Evolutionary conservation across 2,113 vertebrate species (phyloP), one percentile per base, ranked within the genome.

Genomic region (Pagrus major): DNA sequence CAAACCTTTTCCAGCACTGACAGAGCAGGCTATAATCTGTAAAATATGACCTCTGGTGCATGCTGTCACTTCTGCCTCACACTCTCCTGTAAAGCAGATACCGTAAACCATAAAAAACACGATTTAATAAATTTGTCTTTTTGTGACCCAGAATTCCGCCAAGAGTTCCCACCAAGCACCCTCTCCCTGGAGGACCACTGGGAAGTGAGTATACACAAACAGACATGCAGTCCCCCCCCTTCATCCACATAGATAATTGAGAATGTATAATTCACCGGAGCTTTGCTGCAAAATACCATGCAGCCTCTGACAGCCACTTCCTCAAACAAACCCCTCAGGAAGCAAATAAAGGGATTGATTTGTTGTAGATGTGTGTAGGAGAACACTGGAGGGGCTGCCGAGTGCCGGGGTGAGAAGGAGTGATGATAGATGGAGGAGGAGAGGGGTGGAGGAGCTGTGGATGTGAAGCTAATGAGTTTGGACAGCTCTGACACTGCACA

Each of bases 171-270:
- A 98, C 73, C 97, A 98, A 94, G 97, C 96, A 64, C 96, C 97
- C 37, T 99, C 98, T 88, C 97, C 98, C 44, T 98, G 97, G 98
- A 96, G 97, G 81, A 94, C 95, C 90, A 99, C 97, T 89, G 97
- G 96, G 95, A 99, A 99, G 98, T 99, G 95, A 96, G 98, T 98
- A 93, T 86, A 85, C 90, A 64, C 33, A 60, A 58, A 72, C 16
- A 54, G 21, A 49, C 27, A n/a, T 12, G 55, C 41, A 33, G n/a
- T 12, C 42, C 5, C 42, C 35, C 71, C 16, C 67, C 33, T 65
- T 29, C 46, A 58, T 59, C 71, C 79, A 81, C 51, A 42, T 10
- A 79, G 85, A 87, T 86, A 86, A 90, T 91, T 89, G 78, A 68
- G 85, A 86, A 85, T 89, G 76, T 88, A 71, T 88, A 89, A 90